phyloP scores from a whole-genome alignment of 2,797 vertebrate genomes.

The Pangasius sanitwongsei region DNA sequence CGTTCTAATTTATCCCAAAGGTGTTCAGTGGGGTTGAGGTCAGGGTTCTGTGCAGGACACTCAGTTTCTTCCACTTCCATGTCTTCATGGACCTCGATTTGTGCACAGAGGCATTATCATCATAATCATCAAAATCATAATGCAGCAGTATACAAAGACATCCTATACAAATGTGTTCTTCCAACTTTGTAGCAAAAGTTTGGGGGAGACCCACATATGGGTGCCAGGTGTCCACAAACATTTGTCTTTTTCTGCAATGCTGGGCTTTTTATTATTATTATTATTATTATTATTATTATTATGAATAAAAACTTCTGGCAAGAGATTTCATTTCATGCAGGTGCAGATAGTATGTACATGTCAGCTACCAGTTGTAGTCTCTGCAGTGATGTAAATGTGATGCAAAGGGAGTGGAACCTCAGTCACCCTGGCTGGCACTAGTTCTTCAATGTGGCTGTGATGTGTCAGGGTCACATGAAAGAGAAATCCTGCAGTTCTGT shows the following conservation, averaged over 20 bases:
- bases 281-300: neutral
- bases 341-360: neutral
- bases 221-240: no score
- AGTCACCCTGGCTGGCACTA: neutral
- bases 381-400: neutral
- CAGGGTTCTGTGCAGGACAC: neutral
- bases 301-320: neutral
- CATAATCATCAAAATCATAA: neutral
- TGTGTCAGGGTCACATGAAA: neutral
- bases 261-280: neutral
- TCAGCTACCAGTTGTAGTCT: neutral
- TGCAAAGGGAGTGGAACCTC: neutral
- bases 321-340: neutral
- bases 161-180: neutral
- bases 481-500: neutral
- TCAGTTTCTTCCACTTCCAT: neutral
- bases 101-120: no score
- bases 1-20: neutral
- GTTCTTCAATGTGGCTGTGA: neutral
- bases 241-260: neutral
- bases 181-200: neutral
- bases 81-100: neutral
- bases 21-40: neutral
- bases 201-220: neutral
- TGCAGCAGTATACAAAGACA: neutral